Evolutionary conservation across 2,797 vertebrate genomes (phyloP), one percentile per base, ranked within the genome.

Genomic region (Petrocephalus schoutedeni): DNA sequence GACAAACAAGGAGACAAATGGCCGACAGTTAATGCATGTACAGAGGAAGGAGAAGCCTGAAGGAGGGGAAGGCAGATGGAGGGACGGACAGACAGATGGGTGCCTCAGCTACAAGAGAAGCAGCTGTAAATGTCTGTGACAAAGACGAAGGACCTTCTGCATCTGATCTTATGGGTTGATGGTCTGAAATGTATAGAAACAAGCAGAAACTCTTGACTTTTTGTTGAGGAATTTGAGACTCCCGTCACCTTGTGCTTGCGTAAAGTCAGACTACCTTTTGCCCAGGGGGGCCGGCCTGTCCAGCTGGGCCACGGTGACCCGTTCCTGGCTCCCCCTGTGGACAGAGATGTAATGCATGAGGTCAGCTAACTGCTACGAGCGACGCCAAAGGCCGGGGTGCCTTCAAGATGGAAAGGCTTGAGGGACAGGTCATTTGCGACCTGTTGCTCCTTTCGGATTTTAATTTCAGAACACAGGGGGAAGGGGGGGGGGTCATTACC

Each of bases 251-350:
- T 53, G 32, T 71, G 28, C 74, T 51, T 56, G 19, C 2, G 41
- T 28, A 32, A 51, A 23, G 32, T 86, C 77, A 87, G 2, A 77
- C 90, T 87, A 97, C 97, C 96, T 98, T 98, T 7, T 94, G 93
- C 86, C 97, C 97, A 2, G 97, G 96, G 89, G 95, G 91, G 57
- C 97, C 97, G 21, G 97, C 96, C 82, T 97, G 97, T 61, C 97
- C 97, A 53, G 92, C 57, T 0, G 97, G 97, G 4, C 97, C 97
- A 91, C 97, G 95, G 92, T 97, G 94, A 8, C 97, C 97, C 51
- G 94, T 94, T 58, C 97, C 97, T 32, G 97, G 97, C 71, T 98
- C 97, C 57, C 97, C 97, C 97, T 98, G 61, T 32, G 92, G 89
- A 90, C 59, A 89, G 41, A 45, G 77, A 8, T 21, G 36, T 36